Evolutionary conservation across 2,113 vertebrate genomes (phyloP).

Genomic region (Pelecanoides urinatrix): DNA sequence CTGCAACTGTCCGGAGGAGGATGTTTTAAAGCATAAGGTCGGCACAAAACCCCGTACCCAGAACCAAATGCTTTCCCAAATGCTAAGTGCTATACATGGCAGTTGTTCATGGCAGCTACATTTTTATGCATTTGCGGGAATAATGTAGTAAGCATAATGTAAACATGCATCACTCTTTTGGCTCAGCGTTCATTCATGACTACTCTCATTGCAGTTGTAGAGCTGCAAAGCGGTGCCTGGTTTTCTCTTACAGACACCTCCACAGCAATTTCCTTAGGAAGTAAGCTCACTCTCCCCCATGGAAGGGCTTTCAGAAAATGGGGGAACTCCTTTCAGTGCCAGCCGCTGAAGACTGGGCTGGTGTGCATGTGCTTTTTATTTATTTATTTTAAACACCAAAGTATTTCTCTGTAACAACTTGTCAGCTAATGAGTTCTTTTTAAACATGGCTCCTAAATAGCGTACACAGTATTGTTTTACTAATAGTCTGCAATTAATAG

Average conservation of each 20-base stretch:
- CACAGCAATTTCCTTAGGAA: constrained; percentile 74
- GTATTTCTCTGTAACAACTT: constrained; percentile 7
- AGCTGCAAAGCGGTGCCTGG: constrained; percentile 55
- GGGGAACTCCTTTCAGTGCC: constrained; percentile 41
- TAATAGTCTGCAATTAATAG: constrained; percentile 40
- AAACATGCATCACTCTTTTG: constrained; percentile 66
- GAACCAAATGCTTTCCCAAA: not conserved
- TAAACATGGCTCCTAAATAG: not conserved
- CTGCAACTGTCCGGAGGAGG: not conserved
- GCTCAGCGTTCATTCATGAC: constrained; percentile 56
- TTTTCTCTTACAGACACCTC: constrained; percentile 73
- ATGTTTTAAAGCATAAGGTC: not conserved
- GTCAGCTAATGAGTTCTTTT: constrained; percentile 30
- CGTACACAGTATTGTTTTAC: not conserved
- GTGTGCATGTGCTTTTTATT: not conserved
- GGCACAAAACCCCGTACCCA: not conserved
- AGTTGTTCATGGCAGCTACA: constrained; percentile 11
- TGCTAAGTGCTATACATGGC: not conserved
- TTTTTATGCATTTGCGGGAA: constrained; percentile 24
- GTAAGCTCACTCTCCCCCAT: constrained; percentile 71
- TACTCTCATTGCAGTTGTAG: constrained; percentile 46
- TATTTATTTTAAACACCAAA: constrained; percentile 27
- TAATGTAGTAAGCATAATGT: constrained; percentile 65
- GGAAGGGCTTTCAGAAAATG: constrained; percentile 55
- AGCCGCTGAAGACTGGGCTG: not conserved